These are phyloP conservation scores for Manacus vitellinus DNA, from an alignment of 2,113 vertebrate species.

Conservation along the genomic window DNA sequence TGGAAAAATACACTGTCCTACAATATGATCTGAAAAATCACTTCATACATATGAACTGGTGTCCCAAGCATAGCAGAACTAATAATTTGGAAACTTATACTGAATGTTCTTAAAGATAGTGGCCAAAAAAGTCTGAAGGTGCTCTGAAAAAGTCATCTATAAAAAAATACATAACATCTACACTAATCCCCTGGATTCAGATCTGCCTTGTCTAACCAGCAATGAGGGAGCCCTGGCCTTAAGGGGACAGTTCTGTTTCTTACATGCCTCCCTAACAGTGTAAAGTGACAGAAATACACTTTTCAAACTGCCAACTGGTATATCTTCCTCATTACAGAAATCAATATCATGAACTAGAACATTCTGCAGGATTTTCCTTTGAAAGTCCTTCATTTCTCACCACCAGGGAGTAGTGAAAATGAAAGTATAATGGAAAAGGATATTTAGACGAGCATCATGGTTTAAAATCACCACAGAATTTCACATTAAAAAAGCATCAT, in stretches of 20 bases:
- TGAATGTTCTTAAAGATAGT: not conserved
- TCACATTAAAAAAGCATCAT: not conserved
- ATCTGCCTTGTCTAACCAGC: not conserved
- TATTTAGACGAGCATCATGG: not conserved
- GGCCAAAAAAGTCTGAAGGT: not conserved
- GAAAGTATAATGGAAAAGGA: not conserved
- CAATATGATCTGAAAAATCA: not conserved
- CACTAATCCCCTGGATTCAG: not conserved
- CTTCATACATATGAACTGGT: not conserved
- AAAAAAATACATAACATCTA: fast-evolving
- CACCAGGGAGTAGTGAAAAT: not conserved
- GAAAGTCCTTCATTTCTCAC: not conserved
- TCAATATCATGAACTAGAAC: not conserved
- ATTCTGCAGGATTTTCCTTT: not conserved
- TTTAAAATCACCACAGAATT: not conserved
- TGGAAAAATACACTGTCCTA: not conserved
- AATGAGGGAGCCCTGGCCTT: not conserved
- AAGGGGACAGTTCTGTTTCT: not conserved
- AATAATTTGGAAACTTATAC: not conserved
- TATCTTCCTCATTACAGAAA: not conserved
- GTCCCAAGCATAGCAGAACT: not conserved
- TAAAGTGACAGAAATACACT: not conserved
- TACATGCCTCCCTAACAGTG: not conserved
- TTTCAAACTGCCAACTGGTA: not conserved
- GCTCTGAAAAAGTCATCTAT: not conserved